Base-by-base conservation (phyloP, 2,888 invertebrate genomes). In the Podabrus alpinus region DNA sequence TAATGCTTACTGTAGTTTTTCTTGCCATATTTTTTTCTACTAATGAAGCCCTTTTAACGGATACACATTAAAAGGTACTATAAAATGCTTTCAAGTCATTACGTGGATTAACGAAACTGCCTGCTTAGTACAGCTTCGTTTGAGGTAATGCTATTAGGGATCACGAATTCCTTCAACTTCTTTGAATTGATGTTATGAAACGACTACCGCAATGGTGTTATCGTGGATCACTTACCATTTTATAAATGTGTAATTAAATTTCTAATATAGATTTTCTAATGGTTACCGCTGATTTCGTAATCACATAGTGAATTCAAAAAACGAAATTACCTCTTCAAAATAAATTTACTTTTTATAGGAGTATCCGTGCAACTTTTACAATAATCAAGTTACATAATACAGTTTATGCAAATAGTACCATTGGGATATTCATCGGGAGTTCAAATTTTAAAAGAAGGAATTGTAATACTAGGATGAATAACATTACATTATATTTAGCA, bases 61-160 rank as follows among this genome's bases (percentile, higher is more conserved):
- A 77, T 75, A 72, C 76, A 78, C 80, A 80, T 77, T 79, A 79
- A 79, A 79, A 80, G 75, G 77, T 74, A 76, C 79, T 78, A 76
- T 79, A 79, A 79, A 79, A 78, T 73, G 75, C 79, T 79, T 80
- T 80, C 78, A 74, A 77, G 79, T 79, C 79, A 80, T 80, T 80
- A 80, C 73, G 64, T 71, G 76, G 79, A 80, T 80, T 80, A 80
- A 68, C 19, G 67, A 74, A 79, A 73, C 75, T 74, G 80, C 77
- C 76, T 78, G 77, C 70, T 75, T 71, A 61, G 78, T 78, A 75
- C 78, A 79, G 79, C 72, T 78, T 78, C 74, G 72, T 79, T 77
- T 73, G 72, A 76, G 72, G 76, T 75, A 79, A 77, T 74, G 68
- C 71, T 59, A 71, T 73, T 74, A 76, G 24, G 73, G 68, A 71